Evolutionary conservation across 2,797 vertebrate species (phyloP), one percentile per base, ranked within the genome.

Genomic region (Pelodytes ibericus): DNA sequence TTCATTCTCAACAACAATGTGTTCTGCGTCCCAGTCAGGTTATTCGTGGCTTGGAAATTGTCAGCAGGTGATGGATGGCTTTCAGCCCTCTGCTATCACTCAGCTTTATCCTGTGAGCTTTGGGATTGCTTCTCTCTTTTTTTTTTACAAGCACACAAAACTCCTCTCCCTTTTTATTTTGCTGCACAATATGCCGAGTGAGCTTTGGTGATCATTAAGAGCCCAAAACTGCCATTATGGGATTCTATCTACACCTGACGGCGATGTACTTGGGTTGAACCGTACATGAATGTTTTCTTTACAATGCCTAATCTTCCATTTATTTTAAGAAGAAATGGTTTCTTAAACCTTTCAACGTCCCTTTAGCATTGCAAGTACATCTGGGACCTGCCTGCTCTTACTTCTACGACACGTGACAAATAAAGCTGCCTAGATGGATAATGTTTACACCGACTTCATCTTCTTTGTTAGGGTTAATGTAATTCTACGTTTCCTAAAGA

Each of bases 31-130:
- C 82, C 82, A 87, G 93, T 95, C 94, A 95, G 93, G 91, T 91
- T 93, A 92, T 93, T 94, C 92, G 90, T 91, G 93, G 94, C 91
- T 91, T 90, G 91, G 91, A 91, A 94, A 94, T 95, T 95, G 94
- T 97, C 95, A 95, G 89, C 90, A 92, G n/a, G 94, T 96, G 95
- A 97, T 95, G 93, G 95, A 96, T 96, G 94, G 96, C 93, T 93
- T 94, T 95, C 94, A 95, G 93, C 94, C 93, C 95, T 94, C 94
- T 94, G 94, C 94, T 95, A 93, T 96, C 94, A 95, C 93, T 91
- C 89, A 90, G 89, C 91, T 89, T 85, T 92, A 91, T 95, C 95
- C 94, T 94, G 83, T 85, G 94, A 96, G 95, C 95, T 93, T 95
- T 95, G 94, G 15, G 92, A 92, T 91, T 87, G 90, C 92, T 92